Evolutionary conservation across 1,140 invertebrate genomes (phyloP), one percentile per base, ranked within the genome.

Genomic region (Propsilocerus akamusi): DNA sequence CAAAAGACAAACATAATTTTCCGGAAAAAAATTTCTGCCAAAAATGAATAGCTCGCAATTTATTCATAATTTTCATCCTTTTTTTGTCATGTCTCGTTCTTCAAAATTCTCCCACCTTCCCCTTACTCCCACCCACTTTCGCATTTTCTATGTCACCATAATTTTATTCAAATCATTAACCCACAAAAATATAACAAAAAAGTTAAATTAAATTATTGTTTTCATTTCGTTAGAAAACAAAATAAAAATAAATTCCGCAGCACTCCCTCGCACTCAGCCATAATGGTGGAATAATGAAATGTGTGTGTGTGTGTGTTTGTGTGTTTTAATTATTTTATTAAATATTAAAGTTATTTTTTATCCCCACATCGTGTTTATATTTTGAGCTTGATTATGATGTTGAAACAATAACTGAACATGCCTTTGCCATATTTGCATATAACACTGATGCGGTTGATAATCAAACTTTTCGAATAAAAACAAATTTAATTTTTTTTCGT

Each of bases 81-180:
- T n/a, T n/a, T n/a, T n/a, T n/a, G n/a, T n/a, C n/a, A n/a, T n/a
- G n/a, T n/a, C n/a, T n/a, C n/a, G n/a, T n/a, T n/a, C n/a, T n/a
- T n/a, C n/a, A n/a, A n/a, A n/a, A n/a, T n/a, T n/a, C n/a, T n/a
- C n/a, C n/a, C n/a, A n/a, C n/a, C n/a, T n/a, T n/a, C n/a, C n/a
- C n/a, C n/a, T n/a, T n/a, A n/a, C n/a, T n/a, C n/a, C n/a, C n/a
- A n/a, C n/a, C n/a, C n/a, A n/a, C n/a, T n/a, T n/a, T n/a, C n/a
- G n/a, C n/a, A n/a, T n/a, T n/a, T n/a, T n/a, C n/a, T n/a, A 30
- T 41, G 34, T 41, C 34, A 41, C 17, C n/a, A 41, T 41, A 41
- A 41, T 41, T 41, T 41, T 41, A 41, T 41, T 41, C 34, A 41
- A 41, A 41, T 41, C 34, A 41, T 41, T 41, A 41, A 41, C 34